Evolutionary conservation across 2,113 vertebrate species (phyloP).

Genomic region (Nansenia antarctica): DNA sequence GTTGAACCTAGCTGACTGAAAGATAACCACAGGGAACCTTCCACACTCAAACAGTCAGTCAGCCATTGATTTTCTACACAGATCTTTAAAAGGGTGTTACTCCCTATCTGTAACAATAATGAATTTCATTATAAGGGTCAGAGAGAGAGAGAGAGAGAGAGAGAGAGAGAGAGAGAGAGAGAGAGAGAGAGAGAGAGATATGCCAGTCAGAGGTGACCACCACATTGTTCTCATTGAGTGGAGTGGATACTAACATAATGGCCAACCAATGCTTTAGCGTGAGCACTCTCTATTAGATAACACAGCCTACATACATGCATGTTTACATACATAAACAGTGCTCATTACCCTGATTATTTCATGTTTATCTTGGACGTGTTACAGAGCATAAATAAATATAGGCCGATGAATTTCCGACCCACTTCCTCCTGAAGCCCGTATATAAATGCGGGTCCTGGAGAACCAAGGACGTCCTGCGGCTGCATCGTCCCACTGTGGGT

Average conservation of each 20-base stretch:
- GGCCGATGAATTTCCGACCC: slow-evolving; percentile 37
- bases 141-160: slow-evolving; percentile 42
- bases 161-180: slow-evolving; percentile 8
- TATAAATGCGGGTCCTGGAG: slow-evolving; percentile 27
- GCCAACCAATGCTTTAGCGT: slow-evolving; percentile 25
- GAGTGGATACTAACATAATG: slow-evolving; percentile 56
- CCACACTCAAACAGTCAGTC: slow-evolving; percentile 38
- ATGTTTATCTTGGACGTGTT: too few species aligned
- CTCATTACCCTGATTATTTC: too few species aligned
- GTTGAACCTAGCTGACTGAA: too few species aligned
- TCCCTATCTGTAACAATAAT: slow-evolving; percentile 65
- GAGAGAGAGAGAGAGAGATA: slow-evolving; percentile 11
- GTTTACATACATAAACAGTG: neutral
- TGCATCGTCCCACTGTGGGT: slow-evolving; percentile 42
- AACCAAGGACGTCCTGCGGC: slow-evolving; percentile 40
- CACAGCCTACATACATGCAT: slow-evolving; percentile 9
- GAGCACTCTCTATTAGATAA: slow-evolving; percentile 34
- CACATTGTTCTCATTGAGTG: slow-evolving; percentile 33
- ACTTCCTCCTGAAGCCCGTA: slow-evolving; percentile 23
- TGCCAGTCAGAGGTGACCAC: slow-evolving; percentile 58
- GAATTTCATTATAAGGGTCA: slow-evolving; percentile 63
- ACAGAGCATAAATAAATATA: slow-evolving; percentile 37
- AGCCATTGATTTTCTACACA: slow-evolving; percentile 64
- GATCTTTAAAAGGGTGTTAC: slow-evolving; percentile 64
- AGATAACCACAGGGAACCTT: slow-evolving; percentile 53